phyloP scores from a whole-genome alignment of 2,888 invertebrate species.

The Carterocephalus palaemon region DNA sequence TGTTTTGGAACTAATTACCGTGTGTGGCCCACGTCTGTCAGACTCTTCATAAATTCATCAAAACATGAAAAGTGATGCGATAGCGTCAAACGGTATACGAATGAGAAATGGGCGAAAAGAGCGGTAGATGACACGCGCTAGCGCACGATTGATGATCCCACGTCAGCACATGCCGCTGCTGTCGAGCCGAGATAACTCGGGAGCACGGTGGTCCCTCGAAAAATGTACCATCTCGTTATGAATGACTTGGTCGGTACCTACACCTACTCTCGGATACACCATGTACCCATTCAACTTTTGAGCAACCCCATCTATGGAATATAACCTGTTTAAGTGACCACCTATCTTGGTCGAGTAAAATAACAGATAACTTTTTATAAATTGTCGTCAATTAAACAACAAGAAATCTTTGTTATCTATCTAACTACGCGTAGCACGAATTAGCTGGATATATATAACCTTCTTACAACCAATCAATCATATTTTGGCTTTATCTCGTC shows the following conservation, averaged over 20 bases:
- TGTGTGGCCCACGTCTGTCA: conserved; percentile 37
- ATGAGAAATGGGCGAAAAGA: conserved; percentile 49
- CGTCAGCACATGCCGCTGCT: conserved; percentile 40
- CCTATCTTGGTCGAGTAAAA: no score
- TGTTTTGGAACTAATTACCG: conserved; percentile 35
- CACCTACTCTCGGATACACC: conserved; percentile 25
- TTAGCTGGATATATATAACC: no score
- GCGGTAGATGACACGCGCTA: conserved; percentile 41
- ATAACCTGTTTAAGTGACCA: no score
- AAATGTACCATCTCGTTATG: conserved; percentile 42
- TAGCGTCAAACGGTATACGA: conserved; percentile 36
- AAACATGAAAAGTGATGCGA: conserved; percentile 34
- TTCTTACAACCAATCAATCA: conserved; percentile 10
- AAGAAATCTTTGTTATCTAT: no score
- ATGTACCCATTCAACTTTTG: conserved; percentile 35
- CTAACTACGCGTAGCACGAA: neutral
- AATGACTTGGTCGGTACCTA: no score
- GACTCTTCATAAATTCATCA: conserved; percentile 35
- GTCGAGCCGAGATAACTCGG: conserved; percentile 43
- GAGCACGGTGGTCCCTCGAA: conserved; percentile 51
- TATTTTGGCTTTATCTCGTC: conserved; percentile 2
- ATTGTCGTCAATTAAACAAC: no score
- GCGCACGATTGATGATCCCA: conserved; percentile 57
- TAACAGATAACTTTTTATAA: no score
- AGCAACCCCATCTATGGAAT: conserved; percentile 27